phyloP scores from a whole-genome alignment of 2,888 invertebrate genomes.

The Phasia obesa region DNA sequence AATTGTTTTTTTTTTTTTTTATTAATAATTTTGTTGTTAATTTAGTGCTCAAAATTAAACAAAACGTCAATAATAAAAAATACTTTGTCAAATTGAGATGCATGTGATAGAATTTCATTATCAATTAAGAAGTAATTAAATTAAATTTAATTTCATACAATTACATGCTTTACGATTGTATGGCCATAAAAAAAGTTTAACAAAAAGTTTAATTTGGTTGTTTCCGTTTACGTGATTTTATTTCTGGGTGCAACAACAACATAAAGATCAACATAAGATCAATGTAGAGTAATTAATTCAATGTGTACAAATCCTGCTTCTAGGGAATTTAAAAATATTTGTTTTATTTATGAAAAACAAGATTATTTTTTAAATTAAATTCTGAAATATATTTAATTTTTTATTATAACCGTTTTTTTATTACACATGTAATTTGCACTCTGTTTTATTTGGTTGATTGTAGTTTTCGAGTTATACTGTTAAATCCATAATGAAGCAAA shows the following conservation, averaged over 20 bases:
- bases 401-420: too few relatives aligned
- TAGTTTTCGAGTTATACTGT: too few relatives aligned
- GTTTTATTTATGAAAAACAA: too few relatives aligned
- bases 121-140: constrained; percentile 1
- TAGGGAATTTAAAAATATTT: too few relatives aligned
- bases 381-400: too few relatives aligned
- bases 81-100: constrained; percentile 34
- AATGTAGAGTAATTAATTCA: too few relatives aligned
- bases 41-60: constrained; percentile 21
- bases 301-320: too few relatives aligned
- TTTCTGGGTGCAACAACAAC: neutral
- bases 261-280: too few relatives aligned
- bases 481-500: too few relatives aligned
- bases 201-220: constrained; percentile 2
- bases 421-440: too few relatives aligned
- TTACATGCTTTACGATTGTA: neutral
- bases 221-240: constrained; percentile 50
- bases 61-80: constrained; percentile 22
- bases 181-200: constrained; percentile 10
- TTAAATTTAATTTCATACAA: constrained; percentile 25
- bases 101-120: constrained; percentile 30
- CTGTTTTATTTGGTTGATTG: too few relatives aligned
- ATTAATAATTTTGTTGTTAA: constrained; percentile 5
- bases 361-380: too few relatives aligned
- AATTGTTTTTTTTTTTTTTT: constrained; percentile 6